phyloP scores from a whole-genome alignment of 2,113 vertebrate genomes.

The Epinephelus cyanopodus region DNA sequence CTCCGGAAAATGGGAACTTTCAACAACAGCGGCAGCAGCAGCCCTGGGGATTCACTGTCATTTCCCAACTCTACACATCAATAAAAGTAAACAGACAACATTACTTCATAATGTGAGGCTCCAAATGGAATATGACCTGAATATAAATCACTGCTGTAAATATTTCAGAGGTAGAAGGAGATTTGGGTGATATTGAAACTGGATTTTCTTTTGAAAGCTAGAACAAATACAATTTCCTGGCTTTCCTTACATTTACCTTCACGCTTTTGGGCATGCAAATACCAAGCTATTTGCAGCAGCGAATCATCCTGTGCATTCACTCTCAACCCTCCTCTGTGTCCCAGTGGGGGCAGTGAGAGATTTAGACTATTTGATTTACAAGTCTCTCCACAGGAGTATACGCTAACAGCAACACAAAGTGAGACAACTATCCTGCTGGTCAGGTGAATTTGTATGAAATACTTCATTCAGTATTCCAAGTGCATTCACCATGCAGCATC shows the following conservation, averaged over 20 bases:
- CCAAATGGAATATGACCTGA: conserved; percentile 47
- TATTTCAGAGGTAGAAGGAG: conserved; percentile 37
- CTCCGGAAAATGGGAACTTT: conserved; percentile 48
- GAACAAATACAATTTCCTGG: conserved; percentile 31
- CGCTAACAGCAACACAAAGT: neutral
- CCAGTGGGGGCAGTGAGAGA: neutral
- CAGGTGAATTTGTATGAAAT: neutral
- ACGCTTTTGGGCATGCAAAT: conserved; percentile 13
- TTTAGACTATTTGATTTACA: neutral
- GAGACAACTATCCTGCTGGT: neutral
- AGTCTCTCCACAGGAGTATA: neutral
- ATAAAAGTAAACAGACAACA: conserved; percentile 57
- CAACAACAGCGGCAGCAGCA: conserved; percentile 22
- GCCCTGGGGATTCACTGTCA: conserved; percentile 41
- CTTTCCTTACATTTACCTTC: conserved; percentile 13
- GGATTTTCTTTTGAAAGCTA: conserved; percentile 36
- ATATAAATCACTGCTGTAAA: conserved; percentile 50
- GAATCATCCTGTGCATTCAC: neutral
- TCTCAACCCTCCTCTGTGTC: conserved; percentile 5
- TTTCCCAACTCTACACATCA: conserved; percentile 51
- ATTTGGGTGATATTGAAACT: conserved; percentile 17
- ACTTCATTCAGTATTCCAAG: neutral
- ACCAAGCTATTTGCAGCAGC: neutral
- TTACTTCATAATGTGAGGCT: conserved; percentile 50
- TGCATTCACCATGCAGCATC: neutral